phyloP scores from a whole-genome alignment of 37 sponge, comb jelly and placozoan genomes.

The Eunapius fragilis region DNA sequence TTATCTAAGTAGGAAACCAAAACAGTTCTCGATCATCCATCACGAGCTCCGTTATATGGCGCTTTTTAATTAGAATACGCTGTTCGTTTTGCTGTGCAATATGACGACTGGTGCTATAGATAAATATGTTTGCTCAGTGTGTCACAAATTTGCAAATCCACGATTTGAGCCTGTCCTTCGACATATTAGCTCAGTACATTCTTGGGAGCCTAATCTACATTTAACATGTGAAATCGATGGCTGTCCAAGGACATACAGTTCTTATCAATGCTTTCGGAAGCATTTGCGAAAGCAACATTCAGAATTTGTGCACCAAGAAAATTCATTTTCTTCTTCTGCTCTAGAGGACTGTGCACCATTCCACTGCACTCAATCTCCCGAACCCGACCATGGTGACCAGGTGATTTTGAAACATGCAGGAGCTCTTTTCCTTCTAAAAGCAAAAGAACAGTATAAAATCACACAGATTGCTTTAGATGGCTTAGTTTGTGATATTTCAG shows the following conservation, averaged over 20 bases:
- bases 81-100: not conserved
- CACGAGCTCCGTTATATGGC: not conserved
- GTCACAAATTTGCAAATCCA: not conserved
- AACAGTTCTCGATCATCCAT: not conserved
- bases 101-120: not conserved
- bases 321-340: no score
- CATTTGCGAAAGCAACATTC: constrained; percentile 26
- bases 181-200: constrained; percentile 35
- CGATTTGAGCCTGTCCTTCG: constrained; percentile 11
- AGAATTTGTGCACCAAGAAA: not conserved
- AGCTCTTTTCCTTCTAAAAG: constrained; percentile 43
- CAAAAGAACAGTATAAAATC: not conserved
- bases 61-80: not conserved
- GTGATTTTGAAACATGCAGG: constrained; percentile 14
- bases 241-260: constrained; percentile 21
- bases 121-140: not conserved
- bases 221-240: constrained; percentile 37
- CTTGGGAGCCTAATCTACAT: constrained; percentile 15
- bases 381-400: not conserved
- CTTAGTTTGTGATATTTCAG: not conserved
- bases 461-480: constrained; percentile 23
- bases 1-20: not conserved
- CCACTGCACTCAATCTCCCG: no score
- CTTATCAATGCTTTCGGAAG: not conserved
- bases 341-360: no score